These are phyloP conservation scores for Brachypalpus laphriformis DNA, from an alignment of 2,888 invertebrate species.

Conservation along the genomic window DNA sequence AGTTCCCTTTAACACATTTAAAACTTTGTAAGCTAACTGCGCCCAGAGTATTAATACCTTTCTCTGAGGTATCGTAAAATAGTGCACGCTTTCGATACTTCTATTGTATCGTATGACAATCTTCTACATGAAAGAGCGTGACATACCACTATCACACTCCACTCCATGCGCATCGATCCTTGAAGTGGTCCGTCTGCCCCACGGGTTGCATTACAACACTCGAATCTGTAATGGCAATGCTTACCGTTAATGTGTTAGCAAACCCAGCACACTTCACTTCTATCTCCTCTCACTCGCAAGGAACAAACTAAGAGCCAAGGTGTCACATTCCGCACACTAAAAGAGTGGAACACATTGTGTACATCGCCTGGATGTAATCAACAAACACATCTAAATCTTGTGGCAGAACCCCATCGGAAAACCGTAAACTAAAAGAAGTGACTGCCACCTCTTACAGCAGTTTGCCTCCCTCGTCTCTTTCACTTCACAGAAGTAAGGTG, in stretches of 20 bases:
- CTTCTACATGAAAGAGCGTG: constrained; percentile 15
- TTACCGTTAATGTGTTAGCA: constrained; percentile 25
- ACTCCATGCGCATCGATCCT: constrained; percentile 38
- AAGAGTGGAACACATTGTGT: not conserved
- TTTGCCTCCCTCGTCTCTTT: too few relatives aligned
- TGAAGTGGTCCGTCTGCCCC: constrained; percentile 41
- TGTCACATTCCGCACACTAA: constrained; percentile 50
- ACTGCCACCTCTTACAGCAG: not conserved
- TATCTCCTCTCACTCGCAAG: constrained; percentile 12
- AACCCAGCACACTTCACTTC: not conserved
- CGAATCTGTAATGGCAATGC: constrained; percentile 2
- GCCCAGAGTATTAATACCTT: too few relatives aligned
- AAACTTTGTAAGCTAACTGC: too few relatives aligned
- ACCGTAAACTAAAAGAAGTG: not conserved
- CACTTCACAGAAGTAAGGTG: not conserved
- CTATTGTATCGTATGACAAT: constrained; percentile 3
- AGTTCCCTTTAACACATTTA: too few relatives aligned
- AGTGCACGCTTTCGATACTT: constrained; percentile 9
- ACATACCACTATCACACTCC: not conserved
- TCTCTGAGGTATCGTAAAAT: not conserved
- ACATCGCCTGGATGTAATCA: not conserved
- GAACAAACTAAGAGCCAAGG: constrained; percentile 26
- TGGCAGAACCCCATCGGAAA: not conserved
- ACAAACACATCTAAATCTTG: constrained; percentile 3
- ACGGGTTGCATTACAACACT: constrained; percentile 17